phyloP scores from a whole-genome alignment of 2,888 invertebrate genomes.

The Watsonalla binaria region DNA sequence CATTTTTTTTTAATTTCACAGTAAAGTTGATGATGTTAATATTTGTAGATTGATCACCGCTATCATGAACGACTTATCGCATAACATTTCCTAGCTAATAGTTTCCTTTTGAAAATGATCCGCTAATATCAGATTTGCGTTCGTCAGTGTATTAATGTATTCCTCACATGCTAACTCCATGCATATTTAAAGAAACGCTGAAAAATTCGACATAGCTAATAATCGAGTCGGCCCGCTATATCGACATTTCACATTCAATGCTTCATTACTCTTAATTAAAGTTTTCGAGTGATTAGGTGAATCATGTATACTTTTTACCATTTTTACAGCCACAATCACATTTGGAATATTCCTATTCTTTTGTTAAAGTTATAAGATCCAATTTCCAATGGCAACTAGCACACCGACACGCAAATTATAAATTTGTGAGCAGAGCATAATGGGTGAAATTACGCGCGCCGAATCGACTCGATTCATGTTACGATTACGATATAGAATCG shows the following conservation, averaged over 20 bases:
- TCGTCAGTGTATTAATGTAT: conserved; percentile 44
- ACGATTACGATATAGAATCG: conserved; percentile 59
- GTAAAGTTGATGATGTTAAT: no score
- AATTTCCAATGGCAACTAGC: conserved; percentile 32
- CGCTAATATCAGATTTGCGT: conserved; percentile 64
- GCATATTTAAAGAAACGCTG: conserved; percentile 35
- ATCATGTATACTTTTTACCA: conserved; percentile 34
- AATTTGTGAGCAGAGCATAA: conserved; percentile 54
- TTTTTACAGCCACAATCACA: conserved; percentile 5
- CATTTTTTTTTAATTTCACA: no score
- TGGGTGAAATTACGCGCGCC: conserved; percentile 62
- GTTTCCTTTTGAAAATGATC: conserved; percentile 51
- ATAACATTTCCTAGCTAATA: conserved; percentile 26
- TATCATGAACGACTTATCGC: conserved; percentile 27
- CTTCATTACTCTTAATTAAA: conserved; percentile 62
- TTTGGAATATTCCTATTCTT: conserved; percentile 20
- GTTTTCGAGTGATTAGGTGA: conserved; percentile 56
- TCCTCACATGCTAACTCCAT: conserved; percentile 49
- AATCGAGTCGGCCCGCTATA: conserved; percentile 42
- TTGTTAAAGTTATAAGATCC: conserved; percentile 34
- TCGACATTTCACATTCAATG: conserved; percentile 50
- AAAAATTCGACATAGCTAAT: conserved; percentile 43
- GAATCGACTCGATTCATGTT: conserved; percentile 60
- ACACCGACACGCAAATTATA: conserved; percentile 52
- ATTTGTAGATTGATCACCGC: conserved; percentile 3